A percentile compares a stretch with the other conserved stretches of the same genome.
phyloP scores from a whole-genome alignment of 2,888 invertebrate genomes.

The Epinotia bilunana region DNA sequence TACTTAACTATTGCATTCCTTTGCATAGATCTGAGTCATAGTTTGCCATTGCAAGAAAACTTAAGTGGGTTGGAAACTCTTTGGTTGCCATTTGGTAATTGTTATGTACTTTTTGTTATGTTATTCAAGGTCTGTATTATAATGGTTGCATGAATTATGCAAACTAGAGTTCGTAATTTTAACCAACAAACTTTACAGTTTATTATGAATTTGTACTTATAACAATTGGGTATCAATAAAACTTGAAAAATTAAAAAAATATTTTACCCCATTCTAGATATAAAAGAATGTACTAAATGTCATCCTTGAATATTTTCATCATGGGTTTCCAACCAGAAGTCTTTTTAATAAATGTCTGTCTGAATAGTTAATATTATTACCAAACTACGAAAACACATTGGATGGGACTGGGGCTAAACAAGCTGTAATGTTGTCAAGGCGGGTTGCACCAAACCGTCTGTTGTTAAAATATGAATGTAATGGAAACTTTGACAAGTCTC shows the following conservation, averaged over 20 bases:
- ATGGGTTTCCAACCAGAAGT: background rate
- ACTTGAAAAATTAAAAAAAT: background rate
- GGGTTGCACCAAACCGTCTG: no score
- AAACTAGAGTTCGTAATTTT: slow-evolving; percentile 12
- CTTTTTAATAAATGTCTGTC: background rate
- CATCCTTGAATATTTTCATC: background rate
- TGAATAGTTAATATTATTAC: no score
- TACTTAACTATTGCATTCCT: slow-evolving; percentile 42
- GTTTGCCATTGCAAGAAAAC: slow-evolving; percentile 34
- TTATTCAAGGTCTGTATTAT: slow-evolving; percentile 20
- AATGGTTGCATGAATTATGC: slow-evolving; percentile 22
- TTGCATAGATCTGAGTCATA: slow-evolving; percentile 34
- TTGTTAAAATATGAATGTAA: no score
- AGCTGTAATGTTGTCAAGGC: no score
- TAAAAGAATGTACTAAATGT: background rate
- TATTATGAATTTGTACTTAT: background rate
- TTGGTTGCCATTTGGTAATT: slow-evolving; percentile 14
- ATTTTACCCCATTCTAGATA: background rate
- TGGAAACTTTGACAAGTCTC: no score
- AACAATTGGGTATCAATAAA: background rate
- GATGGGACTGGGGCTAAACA: no score
- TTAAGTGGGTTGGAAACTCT: slow-evolving; percentile 23
- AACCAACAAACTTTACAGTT: slow-evolving; percentile 5
- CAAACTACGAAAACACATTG: no score
- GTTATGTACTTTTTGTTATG: slow-evolving; percentile 10